Evolutionary conservation across 2,888 invertebrate species (phyloP).

Genomic region (Alviniconcha strummeri): DNA sequence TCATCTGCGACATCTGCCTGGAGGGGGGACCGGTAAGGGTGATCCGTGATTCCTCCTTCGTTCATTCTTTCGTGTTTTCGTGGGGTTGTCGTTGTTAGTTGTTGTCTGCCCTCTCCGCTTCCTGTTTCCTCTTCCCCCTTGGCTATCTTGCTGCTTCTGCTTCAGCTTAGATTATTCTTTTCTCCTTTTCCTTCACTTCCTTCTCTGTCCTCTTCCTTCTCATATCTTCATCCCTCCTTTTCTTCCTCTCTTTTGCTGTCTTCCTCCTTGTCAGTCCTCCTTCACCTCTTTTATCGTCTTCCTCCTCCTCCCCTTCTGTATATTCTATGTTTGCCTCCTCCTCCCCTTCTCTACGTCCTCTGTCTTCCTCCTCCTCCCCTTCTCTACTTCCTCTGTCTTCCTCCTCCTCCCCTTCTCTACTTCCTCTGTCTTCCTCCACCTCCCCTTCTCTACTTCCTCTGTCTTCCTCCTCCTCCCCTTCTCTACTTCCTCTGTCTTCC

Average conservation of each 20-base stretch:
- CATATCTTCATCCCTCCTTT: no score
- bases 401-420: not conserved
- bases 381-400: not conserved
- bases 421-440: not conserved
- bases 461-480: not conserved
- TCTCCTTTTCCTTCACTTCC: no score
- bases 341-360: not conserved
- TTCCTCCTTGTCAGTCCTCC: no score
- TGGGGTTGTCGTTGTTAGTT: not conserved
- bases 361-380: not conserved
- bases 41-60: not conserved
- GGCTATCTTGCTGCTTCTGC: no score
- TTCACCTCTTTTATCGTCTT: no score
- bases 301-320: no score
- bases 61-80: not conserved
- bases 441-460: not conserved
- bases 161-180: no score
- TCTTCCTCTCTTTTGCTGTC: no score
- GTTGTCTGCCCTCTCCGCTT: no score
- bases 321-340: no score
- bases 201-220: no score
- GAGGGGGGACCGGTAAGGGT: not conserved
- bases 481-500: not conserved
- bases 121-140: no score
- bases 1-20: constrained; percentile 30